A percentile compares a stretch with the other conserved stretches of the same genome.
Evolutionary conservation across 2,797 vertebrate species (phyloP).

Genomic region (Neosalanx taihuensis): DNA sequence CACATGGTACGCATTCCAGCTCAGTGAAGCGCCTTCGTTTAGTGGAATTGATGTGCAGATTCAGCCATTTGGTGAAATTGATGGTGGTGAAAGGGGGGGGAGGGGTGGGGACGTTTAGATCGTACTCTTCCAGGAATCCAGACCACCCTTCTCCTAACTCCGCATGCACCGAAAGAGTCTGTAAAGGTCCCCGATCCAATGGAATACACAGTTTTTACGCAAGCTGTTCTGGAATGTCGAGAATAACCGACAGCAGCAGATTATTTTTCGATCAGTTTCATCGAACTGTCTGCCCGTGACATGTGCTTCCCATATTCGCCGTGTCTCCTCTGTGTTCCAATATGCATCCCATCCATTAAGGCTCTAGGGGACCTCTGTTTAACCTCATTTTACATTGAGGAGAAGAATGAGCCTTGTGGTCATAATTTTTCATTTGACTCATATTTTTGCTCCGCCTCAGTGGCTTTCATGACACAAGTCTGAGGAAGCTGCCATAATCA

Average conservation of each 20-base stretch:
- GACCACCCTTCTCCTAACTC: not conserved
- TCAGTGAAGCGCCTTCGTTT: not conserved
- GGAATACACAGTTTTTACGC: not conserved
- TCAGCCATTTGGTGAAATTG: not conserved
- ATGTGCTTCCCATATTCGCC: conserved; percentile 11
- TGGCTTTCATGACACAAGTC: not conserved
- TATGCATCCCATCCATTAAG: not conserved
- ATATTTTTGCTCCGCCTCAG: conserved; percentile 2
- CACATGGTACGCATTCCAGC: not conserved
- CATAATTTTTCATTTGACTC: conserved; percentile 5
- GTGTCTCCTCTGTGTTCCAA: not conserved
- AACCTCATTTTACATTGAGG: not conserved
- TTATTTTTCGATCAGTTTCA: conserved; percentile 11
- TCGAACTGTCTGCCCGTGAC: not conserved
- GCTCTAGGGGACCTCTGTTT: not conserved
- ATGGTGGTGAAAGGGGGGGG: not conserved
- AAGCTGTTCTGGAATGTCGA: conserved; percentile 1
- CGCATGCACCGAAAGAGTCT: not conserved
- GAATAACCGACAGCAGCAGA: conserved; percentile 3
- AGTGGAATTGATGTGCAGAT: not conserved
- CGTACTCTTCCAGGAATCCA: not conserved
- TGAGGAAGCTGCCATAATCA: not conserved
- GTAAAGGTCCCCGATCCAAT: not conserved
- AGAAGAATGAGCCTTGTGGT: not conserved
- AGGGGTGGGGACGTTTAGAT: not conserved